Percentiles rank a stretch among this genome's conserved stretches.
Conservation (phyloP, 2,113 vertebrate species). For the Burhinus bistriatus region DNA sequence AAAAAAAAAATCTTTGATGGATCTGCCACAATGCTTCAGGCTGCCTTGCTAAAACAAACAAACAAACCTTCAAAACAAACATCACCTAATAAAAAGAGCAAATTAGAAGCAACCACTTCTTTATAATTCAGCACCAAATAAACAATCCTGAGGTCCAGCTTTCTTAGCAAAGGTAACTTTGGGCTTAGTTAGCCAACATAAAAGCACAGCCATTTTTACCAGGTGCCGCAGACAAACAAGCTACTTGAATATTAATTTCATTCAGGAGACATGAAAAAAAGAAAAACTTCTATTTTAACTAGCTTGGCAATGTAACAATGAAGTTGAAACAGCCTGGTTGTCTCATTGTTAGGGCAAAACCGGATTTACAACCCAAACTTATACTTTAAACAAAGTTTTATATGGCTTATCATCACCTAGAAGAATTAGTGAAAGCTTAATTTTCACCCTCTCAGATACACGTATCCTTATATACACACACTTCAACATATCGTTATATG, state of each 20-base stretch:
- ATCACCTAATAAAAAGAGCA: slow-evolving; percentile 5
- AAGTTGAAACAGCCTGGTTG: neutral
- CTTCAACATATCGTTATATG: neutral
- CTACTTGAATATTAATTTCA: neutral
- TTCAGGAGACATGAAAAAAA: neutral
- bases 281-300: neutral
- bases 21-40: neutral
- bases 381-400: neutral
- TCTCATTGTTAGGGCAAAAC: neutral
- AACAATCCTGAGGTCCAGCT: neutral
- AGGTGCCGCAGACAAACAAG: neutral
- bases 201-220: neutral
- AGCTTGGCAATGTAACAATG: neutral
- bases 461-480: neutral
- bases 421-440: neutral
- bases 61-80: slow-evolving; percentile 12
- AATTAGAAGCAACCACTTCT: slow-evolving; percentile 15
- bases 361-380: neutral
- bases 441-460: neutral
- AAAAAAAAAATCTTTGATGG: neutral
- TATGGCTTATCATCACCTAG: neutral
- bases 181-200: neutral
- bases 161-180: neutral
- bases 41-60: neutral
- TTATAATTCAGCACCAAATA: neutral